Evolutionary conservation across 2,113 vertebrate species (phyloP).

Genomic region (Psephotus haematonotus): DNA sequence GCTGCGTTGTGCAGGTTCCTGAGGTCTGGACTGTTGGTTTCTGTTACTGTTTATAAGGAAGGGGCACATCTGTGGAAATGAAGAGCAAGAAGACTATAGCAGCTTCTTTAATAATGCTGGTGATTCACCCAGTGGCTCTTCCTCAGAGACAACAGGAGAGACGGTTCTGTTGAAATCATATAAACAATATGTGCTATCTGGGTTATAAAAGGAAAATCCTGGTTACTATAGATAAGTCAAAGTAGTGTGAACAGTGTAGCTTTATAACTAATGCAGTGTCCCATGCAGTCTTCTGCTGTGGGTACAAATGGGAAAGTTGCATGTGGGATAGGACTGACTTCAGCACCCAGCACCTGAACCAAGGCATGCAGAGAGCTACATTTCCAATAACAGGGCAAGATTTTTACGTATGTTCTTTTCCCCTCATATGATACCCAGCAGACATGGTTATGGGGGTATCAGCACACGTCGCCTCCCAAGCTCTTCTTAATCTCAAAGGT

Average conservation of each 20-base stretch:
- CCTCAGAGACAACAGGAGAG: background rate
- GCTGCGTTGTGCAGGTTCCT: background rate
- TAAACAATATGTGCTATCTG: background rate
- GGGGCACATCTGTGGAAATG: background rate
- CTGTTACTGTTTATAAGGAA: background rate
- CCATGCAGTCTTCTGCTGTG: background rate
- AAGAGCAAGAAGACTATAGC: background rate
- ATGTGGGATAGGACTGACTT: background rate
- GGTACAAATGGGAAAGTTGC: background rate
- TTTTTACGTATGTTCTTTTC: background rate
- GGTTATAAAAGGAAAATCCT: background rate
- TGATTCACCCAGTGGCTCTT: background rate
- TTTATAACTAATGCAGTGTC: background rate
- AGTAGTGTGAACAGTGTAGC: background rate
- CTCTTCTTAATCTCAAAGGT: background rate
- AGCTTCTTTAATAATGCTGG: background rate
- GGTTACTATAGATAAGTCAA: background rate
- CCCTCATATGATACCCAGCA: background rate
- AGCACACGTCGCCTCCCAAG: background rate
- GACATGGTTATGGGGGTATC: background rate
- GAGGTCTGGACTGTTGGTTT: background rate
- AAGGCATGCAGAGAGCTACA: background rate
- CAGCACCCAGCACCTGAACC: background rate
- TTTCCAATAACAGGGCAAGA: background rate
- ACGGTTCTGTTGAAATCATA: background rate